Evolutionary conservation across 2,888 invertebrate species (phyloP).

Genomic region (Neocrepidodera transversa): DNA sequence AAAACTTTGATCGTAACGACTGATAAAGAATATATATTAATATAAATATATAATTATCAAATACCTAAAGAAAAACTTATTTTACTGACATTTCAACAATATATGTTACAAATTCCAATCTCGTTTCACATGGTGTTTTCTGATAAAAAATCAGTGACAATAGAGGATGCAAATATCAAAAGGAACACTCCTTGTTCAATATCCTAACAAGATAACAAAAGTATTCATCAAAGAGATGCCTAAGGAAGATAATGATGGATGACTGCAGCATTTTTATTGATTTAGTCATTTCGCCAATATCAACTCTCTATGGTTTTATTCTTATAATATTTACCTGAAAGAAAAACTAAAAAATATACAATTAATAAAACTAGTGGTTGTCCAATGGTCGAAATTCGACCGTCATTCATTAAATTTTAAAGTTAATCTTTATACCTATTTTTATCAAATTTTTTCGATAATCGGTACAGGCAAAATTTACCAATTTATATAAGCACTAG

Average conservation of each 20-base stretch:
- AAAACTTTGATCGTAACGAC: background rate
- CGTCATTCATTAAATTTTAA: too few relatives aligned
- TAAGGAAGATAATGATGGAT: conserved; percentile 6
- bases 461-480: too few relatives aligned
- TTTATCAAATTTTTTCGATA: too few relatives aligned
- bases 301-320: background rate
- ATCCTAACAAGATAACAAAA: conserved; percentile 20
- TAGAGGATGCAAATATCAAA: conserved; percentile 23
- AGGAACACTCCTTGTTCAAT: conserved; percentile 20
- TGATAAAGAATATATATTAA: background rate
- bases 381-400: too few relatives aligned
- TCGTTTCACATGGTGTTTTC: background rate
- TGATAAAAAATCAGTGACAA: conserved; percentile 18
- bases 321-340: too few relatives aligned
- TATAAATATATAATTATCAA: conserved; percentile 3
- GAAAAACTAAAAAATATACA: too few relatives aligned
- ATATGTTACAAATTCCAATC: conserved; percentile 2
- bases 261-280: conserved; percentile 17
- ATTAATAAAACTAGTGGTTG: too few relatives aligned
- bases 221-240: conserved; percentile 18
- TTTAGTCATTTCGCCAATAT: background rate
- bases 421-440: too few relatives aligned
- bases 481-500: too few relatives aligned
- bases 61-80: background rate
- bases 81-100: background rate